A percentile compares a stretch with the other conserved stretches of the same genome.
Conservation (phyloP, 2,797 vertebrate genomes). For the Characodon lateralis region DNA sequence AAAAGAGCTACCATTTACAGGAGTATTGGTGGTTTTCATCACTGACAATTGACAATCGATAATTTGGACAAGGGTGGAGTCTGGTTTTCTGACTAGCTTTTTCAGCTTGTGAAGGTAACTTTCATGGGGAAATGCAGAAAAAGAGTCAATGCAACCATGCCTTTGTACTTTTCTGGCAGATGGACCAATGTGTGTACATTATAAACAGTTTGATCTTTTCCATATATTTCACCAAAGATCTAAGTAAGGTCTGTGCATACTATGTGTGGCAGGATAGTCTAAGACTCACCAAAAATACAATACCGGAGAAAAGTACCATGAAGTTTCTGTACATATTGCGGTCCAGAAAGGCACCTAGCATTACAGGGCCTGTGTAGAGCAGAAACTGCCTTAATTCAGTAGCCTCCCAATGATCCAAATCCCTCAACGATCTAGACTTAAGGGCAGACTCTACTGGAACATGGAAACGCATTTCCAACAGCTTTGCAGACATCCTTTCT, state of each 20-base stretch:
- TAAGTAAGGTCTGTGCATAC: background rate
- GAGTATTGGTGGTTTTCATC: background rate
- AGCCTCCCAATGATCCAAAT: slow-evolving; percentile 1
- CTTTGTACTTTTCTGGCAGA: slow-evolving; percentile 3
- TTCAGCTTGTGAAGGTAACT: background rate
- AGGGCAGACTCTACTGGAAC: slow-evolving; percentile 5
- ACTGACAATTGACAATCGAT: background rate
- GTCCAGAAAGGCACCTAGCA: slow-evolving; percentile 9
- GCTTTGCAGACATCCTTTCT: slow-evolving; percentile 1
- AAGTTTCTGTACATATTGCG: background rate
- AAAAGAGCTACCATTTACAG: background rate
- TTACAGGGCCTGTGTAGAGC: slow-evolving; percentile 7
- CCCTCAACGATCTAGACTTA: slow-evolving; percentile 4
- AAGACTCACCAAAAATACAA: background rate
- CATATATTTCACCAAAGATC: background rate
- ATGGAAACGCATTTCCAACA: background rate
- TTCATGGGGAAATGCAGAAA: slow-evolving; percentile 1
- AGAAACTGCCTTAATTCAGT: slow-evolving; percentile 12
- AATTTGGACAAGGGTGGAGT: background rate
- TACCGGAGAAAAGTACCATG: slow-evolving; percentile 1
- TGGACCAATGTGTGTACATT: slow-evolving; percentile 7
- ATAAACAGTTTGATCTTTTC: slow-evolving; percentile 9
- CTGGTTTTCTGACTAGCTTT: slow-evolving; percentile 1
- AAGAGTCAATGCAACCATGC: slow-evolving; percentile 2
- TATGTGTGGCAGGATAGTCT: background rate